phyloP scores from a whole-genome alignment of 2,113 vertebrate genomes.

The Cephalopterus ornatus region DNA sequence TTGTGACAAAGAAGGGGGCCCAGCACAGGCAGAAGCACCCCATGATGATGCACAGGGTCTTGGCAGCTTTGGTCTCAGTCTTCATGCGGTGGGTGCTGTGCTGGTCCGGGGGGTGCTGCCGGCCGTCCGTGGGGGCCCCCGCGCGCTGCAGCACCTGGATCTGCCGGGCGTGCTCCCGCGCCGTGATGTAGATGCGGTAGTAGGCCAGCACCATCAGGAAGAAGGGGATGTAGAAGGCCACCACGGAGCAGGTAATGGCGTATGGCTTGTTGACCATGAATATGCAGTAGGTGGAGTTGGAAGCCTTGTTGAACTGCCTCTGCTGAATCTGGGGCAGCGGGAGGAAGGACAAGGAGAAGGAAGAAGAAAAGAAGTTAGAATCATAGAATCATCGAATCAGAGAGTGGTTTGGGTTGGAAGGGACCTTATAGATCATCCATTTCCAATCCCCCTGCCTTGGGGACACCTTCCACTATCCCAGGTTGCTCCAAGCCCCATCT shows the following conservation, averaged over 20 bases:
- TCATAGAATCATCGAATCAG: background rate
- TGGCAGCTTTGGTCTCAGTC: slow-evolving; percentile 96
- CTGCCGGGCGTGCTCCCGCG: slow-evolving; percentile 90
- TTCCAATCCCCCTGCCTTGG: background rate
- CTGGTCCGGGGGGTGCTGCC: slow-evolving; percentile 80
- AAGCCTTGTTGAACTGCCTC: slow-evolving; percentile 80
- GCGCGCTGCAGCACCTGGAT: slow-evolving; percentile 90
- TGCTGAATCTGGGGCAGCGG: slow-evolving; percentile 81
- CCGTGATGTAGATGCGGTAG: slow-evolving; percentile 95
- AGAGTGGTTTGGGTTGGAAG: background rate
- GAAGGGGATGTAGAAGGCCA: slow-evolving; percentile 98
- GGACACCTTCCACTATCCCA: background rate
- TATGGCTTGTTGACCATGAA: slow-evolving; percentile 99
- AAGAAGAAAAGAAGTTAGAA: background rate
- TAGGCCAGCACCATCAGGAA: slow-evolving; percentile 97
- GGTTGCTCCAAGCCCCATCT: background rate
- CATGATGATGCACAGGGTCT: slow-evolving; percentile 98
- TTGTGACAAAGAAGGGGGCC: slow-evolving; percentile 97
- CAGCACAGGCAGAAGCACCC: slow-evolving; percentile 99
- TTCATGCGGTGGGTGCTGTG: slow-evolving; percentile 93
- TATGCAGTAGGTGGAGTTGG: slow-evolving; percentile 91
- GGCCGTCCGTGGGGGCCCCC: slow-evolving; percentile 73
- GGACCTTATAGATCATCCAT: background rate
- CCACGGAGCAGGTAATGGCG: slow-evolving; percentile 95
- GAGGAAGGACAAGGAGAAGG: background rate